These are phyloP conservation scores for Odocoileus virginianus DNA, from an alignment of 2,113 vertebrate genomes.

Conservation along the genomic window DNA sequence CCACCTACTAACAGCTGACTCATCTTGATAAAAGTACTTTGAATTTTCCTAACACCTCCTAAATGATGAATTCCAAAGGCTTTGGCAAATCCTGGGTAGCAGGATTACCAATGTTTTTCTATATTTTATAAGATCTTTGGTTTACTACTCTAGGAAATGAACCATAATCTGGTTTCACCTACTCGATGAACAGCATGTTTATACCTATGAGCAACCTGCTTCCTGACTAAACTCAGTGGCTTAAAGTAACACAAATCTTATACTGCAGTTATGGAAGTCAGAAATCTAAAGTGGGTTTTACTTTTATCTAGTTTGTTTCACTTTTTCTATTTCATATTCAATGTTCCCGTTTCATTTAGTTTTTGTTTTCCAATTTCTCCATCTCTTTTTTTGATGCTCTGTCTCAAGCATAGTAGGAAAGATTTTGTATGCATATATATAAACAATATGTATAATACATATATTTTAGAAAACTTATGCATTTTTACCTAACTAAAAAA, in stretches of 20 bases:
- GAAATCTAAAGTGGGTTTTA: background rate
- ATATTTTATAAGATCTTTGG: background rate
- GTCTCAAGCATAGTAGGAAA: background rate
- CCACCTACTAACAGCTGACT: constrained; percentile 36
- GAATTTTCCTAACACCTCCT: background rate
- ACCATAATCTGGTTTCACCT: background rate
- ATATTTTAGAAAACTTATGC: background rate
- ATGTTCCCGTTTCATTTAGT: accelerated
- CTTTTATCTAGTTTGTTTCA: background rate
- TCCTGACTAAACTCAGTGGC: background rate
- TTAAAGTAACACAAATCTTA: background rate
- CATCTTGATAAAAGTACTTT: background rate
- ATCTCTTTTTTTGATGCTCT: background rate
- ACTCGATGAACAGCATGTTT: background rate
- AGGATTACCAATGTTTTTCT: background rate
- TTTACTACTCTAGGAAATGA: background rate
- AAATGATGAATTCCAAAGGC: background rate
- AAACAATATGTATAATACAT: background rate
- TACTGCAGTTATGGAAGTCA: background rate
- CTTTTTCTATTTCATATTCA: background rate
- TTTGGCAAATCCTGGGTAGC: background rate
- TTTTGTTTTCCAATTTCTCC: background rate
- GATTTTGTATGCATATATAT: background rate
- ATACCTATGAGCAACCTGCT: background rate
- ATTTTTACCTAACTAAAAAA: background rate